phyloP scores from a whole-genome alignment of 2,888 invertebrate genomes.

The Rotaria sp. region DNA sequence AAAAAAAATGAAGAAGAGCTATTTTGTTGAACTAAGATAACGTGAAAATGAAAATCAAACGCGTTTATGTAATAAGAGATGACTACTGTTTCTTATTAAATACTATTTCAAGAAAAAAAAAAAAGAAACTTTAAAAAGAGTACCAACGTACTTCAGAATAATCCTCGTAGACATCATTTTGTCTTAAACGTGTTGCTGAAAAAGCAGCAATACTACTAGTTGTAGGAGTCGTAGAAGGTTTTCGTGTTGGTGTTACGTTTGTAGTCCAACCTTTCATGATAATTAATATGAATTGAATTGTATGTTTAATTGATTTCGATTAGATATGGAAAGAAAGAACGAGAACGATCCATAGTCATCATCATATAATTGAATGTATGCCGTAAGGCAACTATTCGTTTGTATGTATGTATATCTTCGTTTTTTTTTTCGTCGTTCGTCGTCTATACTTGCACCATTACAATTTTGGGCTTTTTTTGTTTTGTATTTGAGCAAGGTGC shows the following conservation, averaged over 20 bases:
- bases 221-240: neutral
- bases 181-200: neutral
- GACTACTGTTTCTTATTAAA: neutral
- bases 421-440: neutral
- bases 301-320: neutral
- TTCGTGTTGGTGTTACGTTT: neutral
- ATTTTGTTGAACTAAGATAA: neutral
- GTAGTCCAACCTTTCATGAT: neutral
- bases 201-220: neutral
- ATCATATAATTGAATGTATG: neutral
- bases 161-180: neutral
- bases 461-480: slow-evolving; percentile 5
- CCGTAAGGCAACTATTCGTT: neutral
- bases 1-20: neutral
- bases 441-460: neutral
- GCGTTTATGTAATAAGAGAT: neutral
- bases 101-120: neutral
- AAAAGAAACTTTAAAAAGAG: neutral
- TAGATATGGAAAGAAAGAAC: neutral
- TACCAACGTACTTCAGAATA: neutral
- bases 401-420: neutral
- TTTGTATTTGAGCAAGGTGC: slow-evolving; percentile 16
- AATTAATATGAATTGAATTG: neutral
- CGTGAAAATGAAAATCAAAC: neutral
- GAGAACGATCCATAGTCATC: neutral